These are phyloP conservation scores for Trisateles emortualis DNA, from an alignment of 2,888 invertebrate genomes.

Conservation along the genomic window DNA sequence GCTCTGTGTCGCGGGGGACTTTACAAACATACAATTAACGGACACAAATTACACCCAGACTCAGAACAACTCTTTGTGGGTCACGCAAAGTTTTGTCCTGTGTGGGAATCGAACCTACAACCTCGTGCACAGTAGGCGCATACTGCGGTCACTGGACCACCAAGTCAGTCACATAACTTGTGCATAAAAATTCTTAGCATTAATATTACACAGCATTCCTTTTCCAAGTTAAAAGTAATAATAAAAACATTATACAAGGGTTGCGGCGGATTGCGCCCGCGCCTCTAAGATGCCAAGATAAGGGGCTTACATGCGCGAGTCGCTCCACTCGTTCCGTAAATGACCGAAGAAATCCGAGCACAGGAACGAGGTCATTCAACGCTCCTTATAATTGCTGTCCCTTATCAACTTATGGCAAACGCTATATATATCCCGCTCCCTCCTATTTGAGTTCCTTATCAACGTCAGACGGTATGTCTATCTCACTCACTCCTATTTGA, in stretches of 20 bases:
- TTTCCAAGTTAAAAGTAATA: constrained; percentile 42
- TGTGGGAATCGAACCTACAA: too few species aligned
- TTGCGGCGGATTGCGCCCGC: constrained; percentile 79
- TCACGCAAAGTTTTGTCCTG: too few species aligned
- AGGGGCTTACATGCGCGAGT: constrained; percentile 64
- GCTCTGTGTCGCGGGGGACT: too few species aligned
- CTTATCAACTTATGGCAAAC: constrained; percentile 63
- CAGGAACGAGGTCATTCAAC: constrained; percentile 70
- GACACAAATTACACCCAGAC: too few species aligned
- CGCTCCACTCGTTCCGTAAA: constrained; percentile 64
- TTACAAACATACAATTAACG: too few species aligned
- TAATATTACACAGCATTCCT: constrained; percentile 50
- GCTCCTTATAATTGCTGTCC: constrained; percentile 75
- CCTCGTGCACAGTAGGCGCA: too few species aligned
- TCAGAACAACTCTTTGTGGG: too few species aligned
- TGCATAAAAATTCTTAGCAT: constrained; percentile 20
- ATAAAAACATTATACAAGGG: constrained; percentile 54
- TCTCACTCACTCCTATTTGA: constrained; percentile 64
- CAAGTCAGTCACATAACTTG: too few species aligned
- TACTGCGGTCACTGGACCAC: too few species aligned
- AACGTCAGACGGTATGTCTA: constrained; percentile 52
- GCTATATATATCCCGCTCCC: constrained; percentile 60
- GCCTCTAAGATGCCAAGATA: constrained; percentile 76
- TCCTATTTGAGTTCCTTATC: constrained; percentile 79
- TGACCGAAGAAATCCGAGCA: constrained; percentile 66